A percentile compares a stretch with the other conserved stretches of the same genome.
phyloP scores from a whole-genome alignment of 2,113 vertebrate genomes.

The Cisticola juncidis region DNA sequence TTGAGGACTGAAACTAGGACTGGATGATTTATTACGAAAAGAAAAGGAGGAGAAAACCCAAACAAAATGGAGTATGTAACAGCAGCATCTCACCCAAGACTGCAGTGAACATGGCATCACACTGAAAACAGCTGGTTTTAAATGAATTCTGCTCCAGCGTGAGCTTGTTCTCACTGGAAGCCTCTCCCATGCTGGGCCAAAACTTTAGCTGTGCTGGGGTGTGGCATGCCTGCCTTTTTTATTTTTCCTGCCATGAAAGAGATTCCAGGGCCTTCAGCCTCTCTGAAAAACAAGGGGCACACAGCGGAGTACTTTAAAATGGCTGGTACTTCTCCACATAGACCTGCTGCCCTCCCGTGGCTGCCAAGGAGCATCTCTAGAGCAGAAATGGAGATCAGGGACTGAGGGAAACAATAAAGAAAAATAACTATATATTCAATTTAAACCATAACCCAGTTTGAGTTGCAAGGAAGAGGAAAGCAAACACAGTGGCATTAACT shows the following conservation, averaged over 20 bases:
- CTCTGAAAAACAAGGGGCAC: neutral
- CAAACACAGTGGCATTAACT: neutral
- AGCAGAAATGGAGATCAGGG: neutral
- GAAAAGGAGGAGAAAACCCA: neutral
- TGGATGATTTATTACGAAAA: neutral
- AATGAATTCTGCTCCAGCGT: neutral
- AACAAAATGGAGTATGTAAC: neutral
- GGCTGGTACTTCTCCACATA: neutral
- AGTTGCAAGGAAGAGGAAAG: neutral
- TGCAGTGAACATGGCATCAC: neutral
- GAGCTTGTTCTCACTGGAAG: neutral
- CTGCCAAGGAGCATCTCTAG: neutral
- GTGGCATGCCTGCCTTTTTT: neutral
- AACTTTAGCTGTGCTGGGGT: neutral
- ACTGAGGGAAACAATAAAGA: neutral
- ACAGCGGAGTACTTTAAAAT: neutral
- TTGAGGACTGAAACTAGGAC: neutral
- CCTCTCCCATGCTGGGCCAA: neutral
- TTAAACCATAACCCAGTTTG: neutral
- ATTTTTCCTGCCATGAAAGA: neutral
- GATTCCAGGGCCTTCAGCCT: neutral
- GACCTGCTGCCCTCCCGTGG: conserved; percentile 36
- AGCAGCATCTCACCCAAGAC: neutral
- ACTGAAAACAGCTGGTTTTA: neutral
- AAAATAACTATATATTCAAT: neutral